Evolutionary conservation across 1,140 invertebrate species (phyloP), one percentile per base, ranked within the genome.

Genomic region (Temnothorax longispinosus): DNA sequence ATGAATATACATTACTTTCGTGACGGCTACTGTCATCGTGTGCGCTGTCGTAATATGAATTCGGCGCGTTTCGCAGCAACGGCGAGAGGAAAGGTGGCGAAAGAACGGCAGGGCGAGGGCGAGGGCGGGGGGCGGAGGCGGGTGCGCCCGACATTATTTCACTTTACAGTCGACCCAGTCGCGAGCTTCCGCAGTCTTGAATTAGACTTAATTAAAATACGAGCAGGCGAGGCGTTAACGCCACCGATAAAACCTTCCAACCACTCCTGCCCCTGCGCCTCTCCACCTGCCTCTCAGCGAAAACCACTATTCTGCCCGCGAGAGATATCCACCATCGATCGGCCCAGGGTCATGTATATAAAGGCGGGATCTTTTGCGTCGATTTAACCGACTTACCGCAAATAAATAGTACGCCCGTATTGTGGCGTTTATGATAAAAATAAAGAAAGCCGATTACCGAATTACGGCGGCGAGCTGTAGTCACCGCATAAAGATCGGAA

Each of bases 171-270:
- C 67, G 60, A 65, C 78, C 77, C 80, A 88, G 84, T 77, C 81
- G 87, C 80, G 47, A 67, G 77, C 64, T 76, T 88, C 85, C 82
- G 71, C 67, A 78, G 69, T 60, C 89, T 88, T 89, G 89, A 90
- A 90, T 90, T 90, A 90, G 87, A 90, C 81, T 90, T 90, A 90
- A 90, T 90, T 90, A 90, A 90, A 90, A 90, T 90, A 90, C 89
- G 89, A 89, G 89, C 80, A 65, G 54, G 58, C 74, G 56, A 77
- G 88, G 58, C 81, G 81, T 87, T 88, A 90, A 86, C 89, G 81
- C 67, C 58, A 60, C 81, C 87, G 89, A 90, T 90, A 90, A 88
- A 90, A 86, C 86, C 86, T 88, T 69, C 69, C 75, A 35, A 52
- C 44, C 38, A 54, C 58, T 78, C 69, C 60, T 75, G 58, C 41